phyloP scores from a whole-genome alignment of 2,888 invertebrate genomes.

The Nymphalis urticae region DNA sequence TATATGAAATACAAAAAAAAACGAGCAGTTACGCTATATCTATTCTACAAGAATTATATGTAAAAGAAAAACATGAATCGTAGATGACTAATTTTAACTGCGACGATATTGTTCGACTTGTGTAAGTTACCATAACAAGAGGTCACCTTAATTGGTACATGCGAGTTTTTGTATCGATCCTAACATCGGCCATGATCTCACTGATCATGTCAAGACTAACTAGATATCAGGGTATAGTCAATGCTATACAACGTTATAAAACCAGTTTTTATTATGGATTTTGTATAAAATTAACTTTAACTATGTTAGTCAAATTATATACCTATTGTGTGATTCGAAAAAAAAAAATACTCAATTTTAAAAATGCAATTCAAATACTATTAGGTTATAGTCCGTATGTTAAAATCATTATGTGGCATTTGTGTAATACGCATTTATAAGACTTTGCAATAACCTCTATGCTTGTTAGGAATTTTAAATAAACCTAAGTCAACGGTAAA shows the following conservation, averaged over 20 bases:
- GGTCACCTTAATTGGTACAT: slow-evolving; percentile 23
- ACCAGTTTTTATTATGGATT: background rate
- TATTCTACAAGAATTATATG: background rate
- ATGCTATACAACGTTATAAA: slow-evolving; percentile 14
- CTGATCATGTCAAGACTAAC: slow-evolving; percentile 17
- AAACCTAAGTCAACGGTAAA: too few relatives aligned
- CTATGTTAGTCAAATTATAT: too few relatives aligned
- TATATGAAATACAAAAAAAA: background rate
- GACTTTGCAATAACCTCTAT: too few relatives aligned
- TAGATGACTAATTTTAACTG: slow-evolving; percentile 23
- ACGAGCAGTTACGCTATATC: too few relatives aligned
- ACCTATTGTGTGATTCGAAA: too few relatives aligned
- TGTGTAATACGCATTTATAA: too few relatives aligned
- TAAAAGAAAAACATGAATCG: slow-evolving; percentile 11
- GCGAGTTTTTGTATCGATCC: slow-evolving; percentile 30
- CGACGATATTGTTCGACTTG: slow-evolving; percentile 13
- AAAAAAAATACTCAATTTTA: too few relatives aligned
- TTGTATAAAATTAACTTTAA: too few relatives aligned
- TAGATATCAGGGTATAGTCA: slow-evolving; percentile 7
- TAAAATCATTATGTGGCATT: too few relatives aligned
- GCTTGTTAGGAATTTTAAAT: too few relatives aligned
- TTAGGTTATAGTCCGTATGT: too few relatives aligned
- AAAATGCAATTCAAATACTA: too few relatives aligned
- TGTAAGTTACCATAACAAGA: slow-evolving; percentile 32
- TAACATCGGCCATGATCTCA: slow-evolving; percentile 33